Conservation (phyloP, 1,140 invertebrate genomes). For the Acromyrmex heyeri region DNA sequence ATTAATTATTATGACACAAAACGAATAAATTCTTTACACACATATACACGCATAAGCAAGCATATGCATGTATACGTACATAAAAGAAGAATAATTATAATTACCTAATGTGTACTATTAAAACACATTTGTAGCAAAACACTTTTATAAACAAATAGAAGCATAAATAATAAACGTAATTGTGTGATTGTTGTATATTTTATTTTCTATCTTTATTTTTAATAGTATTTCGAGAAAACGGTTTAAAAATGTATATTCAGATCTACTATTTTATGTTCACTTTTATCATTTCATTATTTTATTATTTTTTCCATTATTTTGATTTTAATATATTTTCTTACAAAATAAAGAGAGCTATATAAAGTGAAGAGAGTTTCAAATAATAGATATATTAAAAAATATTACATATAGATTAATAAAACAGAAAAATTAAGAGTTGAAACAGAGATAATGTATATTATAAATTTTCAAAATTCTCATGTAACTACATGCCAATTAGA, state of each 20-base stretch:
- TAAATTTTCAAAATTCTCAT: not conserved
- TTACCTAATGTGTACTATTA: not conserved
- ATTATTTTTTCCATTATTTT: not conserved
- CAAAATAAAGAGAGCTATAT: not conserved
- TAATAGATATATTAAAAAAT: not conserved
- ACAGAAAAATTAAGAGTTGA: not conserved
- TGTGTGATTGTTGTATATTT: not conserved
- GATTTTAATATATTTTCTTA: not conserved
- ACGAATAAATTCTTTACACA: not conserved
- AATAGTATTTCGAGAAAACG: not conserved
- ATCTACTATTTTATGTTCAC: not conserved
- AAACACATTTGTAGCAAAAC: not conserved
- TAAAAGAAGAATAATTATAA: not conserved
- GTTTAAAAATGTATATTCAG: not conserved
- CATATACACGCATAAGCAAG: not conserved
- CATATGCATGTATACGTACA: not conserved
- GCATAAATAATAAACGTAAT: not conserved
- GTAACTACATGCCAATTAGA: not conserved
- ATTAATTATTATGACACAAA: not conserved
- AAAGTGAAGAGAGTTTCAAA: not conserved
- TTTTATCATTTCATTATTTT: not conserved
- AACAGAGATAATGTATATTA: not conserved
- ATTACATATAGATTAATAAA: not conserved
- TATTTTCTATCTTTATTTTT: not conserved
- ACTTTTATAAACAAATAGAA: not conserved